Evolutionary conservation across 2,113 vertebrate species (phyloP).

Genomic region (Hippocampus comes): DNA sequence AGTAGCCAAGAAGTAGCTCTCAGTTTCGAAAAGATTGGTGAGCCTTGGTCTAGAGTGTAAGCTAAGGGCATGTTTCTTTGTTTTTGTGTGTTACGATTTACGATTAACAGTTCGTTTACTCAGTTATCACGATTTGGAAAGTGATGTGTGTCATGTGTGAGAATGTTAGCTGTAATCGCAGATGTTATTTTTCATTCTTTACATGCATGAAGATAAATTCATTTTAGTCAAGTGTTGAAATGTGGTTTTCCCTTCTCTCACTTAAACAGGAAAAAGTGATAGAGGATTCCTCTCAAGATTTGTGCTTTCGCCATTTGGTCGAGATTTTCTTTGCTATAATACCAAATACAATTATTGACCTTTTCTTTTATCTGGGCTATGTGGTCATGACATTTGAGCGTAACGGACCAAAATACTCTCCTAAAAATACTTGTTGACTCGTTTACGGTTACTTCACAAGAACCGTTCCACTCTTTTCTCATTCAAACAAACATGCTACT

Average conservation of each 20-base stretch:
- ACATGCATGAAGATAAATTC: background rate
- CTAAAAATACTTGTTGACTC: background rate
- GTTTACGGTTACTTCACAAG: background rate
- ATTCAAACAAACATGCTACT: background rate
- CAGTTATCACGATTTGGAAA: background rate
- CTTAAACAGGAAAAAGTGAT: background rate
- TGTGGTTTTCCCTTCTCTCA: background rate
- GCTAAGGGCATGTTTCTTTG: slow-evolving; percentile 4
- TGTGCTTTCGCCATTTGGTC: background rate
- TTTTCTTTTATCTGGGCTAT: background rate
- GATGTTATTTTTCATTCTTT: background rate
- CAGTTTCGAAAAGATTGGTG: no score
- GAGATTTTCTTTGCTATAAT: background rate
- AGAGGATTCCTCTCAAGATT: background rate
- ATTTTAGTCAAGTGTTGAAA: background rate
- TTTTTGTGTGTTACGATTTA: background rate
- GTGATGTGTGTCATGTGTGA: background rate
- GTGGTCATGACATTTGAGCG: background rate
- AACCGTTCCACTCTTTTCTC: background rate
- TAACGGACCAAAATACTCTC: background rate
- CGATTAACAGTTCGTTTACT: background rate
- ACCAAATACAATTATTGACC: background rate
- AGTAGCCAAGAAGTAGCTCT: no score
- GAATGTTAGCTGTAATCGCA: background rate
- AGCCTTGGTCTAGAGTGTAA: background rate